Evolutionary conservation across 2,888 invertebrate species (phyloP).

Genomic region (Cactoblastis cactorum): DNA sequence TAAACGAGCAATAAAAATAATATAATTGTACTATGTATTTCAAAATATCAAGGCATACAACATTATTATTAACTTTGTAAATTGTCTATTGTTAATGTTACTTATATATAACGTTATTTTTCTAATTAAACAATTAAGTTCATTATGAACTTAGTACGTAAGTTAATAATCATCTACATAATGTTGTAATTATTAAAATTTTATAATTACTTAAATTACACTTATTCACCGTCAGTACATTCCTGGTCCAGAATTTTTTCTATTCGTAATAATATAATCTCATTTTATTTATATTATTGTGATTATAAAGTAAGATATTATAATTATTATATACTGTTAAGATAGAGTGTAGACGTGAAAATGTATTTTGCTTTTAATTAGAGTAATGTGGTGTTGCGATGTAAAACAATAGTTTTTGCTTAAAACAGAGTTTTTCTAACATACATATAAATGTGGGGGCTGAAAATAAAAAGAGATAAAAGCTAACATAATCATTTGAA

Average conservation of each 20-base stretch:
- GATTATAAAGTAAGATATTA: slow-evolving; percentile 9
- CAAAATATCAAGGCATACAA: slow-evolving; percentile 16
- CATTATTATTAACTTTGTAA: slow-evolving; percentile 19
- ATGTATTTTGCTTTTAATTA: slow-evolving; percentile 17
- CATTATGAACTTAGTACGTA: slow-evolving; percentile 30
- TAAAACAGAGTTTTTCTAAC: neutral
- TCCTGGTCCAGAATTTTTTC: slow-evolving; percentile 37
- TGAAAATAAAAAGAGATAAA: neutral
- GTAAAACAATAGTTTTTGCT: neutral
- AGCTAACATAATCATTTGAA: neutral
- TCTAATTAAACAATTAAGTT: slow-evolving; percentile 35
- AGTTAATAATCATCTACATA: slow-evolving; percentile 26
- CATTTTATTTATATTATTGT: slow-evolving; percentile 25
- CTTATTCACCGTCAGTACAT: slow-evolving; percentile 33
- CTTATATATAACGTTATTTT: slow-evolving; percentile 37
- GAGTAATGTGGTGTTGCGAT: neutral
- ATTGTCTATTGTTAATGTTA: slow-evolving; percentile 25
- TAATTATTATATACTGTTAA: slow-evolving; percentile 8
- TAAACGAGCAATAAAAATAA: neutral
- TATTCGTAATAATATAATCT: slow-evolving; percentile 31
- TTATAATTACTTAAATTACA: slow-evolving; percentile 25
- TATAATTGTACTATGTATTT: slow-evolving; percentile 15
- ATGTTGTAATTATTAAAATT: slow-evolving; percentile 17
- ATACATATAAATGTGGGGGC: neutral
- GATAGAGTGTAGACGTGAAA: slow-evolving; percentile 13